Conservation (phyloP, 2,797 vertebrate genomes). For the Acrossocheilus fasciatus region DNA sequence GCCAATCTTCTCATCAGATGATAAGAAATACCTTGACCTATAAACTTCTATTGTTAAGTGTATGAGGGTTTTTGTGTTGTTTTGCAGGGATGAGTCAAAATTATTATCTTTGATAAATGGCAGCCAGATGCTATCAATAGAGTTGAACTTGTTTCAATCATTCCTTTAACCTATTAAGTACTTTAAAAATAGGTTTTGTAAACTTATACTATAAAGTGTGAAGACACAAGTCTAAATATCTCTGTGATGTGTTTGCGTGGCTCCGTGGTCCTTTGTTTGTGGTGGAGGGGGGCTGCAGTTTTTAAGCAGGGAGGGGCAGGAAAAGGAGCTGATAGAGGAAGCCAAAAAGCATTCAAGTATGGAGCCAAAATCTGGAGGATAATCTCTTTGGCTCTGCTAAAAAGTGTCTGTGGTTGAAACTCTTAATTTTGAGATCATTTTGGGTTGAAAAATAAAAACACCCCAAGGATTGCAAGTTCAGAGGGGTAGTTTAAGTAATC, state of each 20-base stretch:
- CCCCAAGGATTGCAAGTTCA: slow-evolving; percentile 54
- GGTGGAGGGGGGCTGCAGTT: neutral
- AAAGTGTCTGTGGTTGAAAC: slow-evolving; percentile 62
- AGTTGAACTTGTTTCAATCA: neutral
- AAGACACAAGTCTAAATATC: neutral
- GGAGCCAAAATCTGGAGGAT: slow-evolving; percentile 50
- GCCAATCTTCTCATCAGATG: neutral
- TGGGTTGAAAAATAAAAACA: slow-evolving; percentile 59
- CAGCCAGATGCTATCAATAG: neutral
- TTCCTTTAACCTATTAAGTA: neutral
- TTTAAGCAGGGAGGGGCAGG: slow-evolving; percentile 17
- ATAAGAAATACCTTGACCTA: neutral
- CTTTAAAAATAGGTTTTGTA: neutral
- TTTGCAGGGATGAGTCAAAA: neutral
- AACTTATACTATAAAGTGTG: neutral
- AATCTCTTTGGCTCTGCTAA: slow-evolving; percentile 61
- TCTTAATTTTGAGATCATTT: slow-evolving; percentile 63
- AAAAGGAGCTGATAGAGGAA: slow-evolving; percentile 28
- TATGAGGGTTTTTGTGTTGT: neutral
- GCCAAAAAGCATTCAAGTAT: slow-evolving; percentile 39
- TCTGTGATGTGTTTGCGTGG: slow-evolving; percentile 31
- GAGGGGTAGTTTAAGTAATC: slow-evolving; percentile 55
- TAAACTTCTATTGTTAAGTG: neutral
- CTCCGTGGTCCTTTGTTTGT: slow-evolving; percentile 25
- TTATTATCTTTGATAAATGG: neutral